Percentiles rank a stretch among this genome's conserved stretches.
These are phyloP conservation scores for Drosophila peninsularis DNA, from an alignment of 2,888 invertebrate genomes.

Conservation along the genomic window DNA sequence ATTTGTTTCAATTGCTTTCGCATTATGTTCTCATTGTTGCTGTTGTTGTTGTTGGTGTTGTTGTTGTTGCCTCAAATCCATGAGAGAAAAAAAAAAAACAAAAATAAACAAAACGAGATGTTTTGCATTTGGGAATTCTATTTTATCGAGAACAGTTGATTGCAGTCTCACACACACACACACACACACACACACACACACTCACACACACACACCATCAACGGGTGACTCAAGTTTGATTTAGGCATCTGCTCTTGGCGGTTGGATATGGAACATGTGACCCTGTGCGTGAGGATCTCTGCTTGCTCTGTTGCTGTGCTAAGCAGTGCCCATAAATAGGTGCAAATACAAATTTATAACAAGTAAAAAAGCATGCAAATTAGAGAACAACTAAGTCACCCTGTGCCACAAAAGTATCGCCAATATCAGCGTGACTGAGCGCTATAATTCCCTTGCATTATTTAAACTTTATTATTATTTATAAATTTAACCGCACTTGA, in stretches of 20 bases:
- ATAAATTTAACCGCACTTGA: too few species aligned
- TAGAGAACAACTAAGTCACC: too few species aligned
- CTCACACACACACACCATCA: neutral
- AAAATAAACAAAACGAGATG: constrained; percentile 6
- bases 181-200: neutral
- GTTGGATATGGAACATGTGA: neutral
- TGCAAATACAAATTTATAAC: too few species aligned
- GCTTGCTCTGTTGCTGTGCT: neutral
- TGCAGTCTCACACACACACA: constrained; percentile 1
- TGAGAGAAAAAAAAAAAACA: constrained; percentile 11
- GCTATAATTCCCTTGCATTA: too few species aligned
- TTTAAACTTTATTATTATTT: too few species aligned
- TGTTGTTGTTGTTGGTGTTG: constrained; percentile 11
- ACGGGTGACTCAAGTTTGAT: neutral
- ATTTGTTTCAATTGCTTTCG: constrained; percentile 39
- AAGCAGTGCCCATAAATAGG: neutral
- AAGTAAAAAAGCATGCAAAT: too few species aligned
- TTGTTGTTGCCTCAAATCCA: constrained; percentile 6
- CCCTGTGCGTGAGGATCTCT: neutral
- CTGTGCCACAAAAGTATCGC: neutral
- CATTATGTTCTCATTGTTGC: constrained; percentile 15
- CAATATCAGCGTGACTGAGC: too few species aligned
- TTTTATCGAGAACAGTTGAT: constrained; percentile 9
- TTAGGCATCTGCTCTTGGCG: too few species aligned
- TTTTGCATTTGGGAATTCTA: constrained; percentile 2